Evolutionary conservation across 2,113 vertebrate species (phyloP).

Genomic region (Myotis brandtii): DNA sequence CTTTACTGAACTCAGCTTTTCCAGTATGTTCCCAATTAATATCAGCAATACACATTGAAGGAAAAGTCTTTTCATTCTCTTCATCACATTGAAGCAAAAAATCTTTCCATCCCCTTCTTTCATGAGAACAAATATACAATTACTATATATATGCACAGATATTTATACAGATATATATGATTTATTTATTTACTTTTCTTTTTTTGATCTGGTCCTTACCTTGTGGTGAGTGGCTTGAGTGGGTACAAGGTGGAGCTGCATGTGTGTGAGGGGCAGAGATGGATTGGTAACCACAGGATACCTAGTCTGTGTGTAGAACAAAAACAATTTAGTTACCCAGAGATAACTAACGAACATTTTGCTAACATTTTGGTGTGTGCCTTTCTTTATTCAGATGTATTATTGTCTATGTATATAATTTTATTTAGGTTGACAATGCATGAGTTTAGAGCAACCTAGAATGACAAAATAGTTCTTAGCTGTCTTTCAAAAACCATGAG

Average conservation of each 20-base stretch:
- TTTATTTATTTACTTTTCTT: too few relatives aligned
- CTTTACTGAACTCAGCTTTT: conserved; percentile 44
- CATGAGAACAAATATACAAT: too few relatives aligned
- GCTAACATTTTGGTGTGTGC: not conserved
- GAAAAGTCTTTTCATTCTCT: not conserved
- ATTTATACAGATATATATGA: too few relatives aligned
- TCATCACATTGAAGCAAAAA: too few relatives aligned
- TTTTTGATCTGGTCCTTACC: conserved; percentile 93
- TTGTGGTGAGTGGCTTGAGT: conserved; percentile 89
- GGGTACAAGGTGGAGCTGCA: too few relatives aligned
- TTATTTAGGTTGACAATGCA: conserved; percentile 24
- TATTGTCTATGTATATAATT: not conserved
- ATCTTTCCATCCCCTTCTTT: too few relatives aligned
- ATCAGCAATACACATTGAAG: not conserved
- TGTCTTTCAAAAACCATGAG: conserved; percentile 45
- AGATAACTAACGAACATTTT: not conserved
- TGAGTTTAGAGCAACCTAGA: conserved; percentile 33
- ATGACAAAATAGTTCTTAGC: conserved; percentile 28
- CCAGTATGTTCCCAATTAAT: not conserved
- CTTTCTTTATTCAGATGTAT: not conserved
- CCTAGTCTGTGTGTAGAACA: not conserved
- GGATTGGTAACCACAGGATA: not conserved
- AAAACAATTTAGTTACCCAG: not conserved
- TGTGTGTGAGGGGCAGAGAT: not conserved
- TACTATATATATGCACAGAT: too few relatives aligned